Evolutionary conservation across 1,140 invertebrate species (phyloP), one percentile per base, ranked within the genome.

Genomic region (Arctopsyche grandis): DNA sequence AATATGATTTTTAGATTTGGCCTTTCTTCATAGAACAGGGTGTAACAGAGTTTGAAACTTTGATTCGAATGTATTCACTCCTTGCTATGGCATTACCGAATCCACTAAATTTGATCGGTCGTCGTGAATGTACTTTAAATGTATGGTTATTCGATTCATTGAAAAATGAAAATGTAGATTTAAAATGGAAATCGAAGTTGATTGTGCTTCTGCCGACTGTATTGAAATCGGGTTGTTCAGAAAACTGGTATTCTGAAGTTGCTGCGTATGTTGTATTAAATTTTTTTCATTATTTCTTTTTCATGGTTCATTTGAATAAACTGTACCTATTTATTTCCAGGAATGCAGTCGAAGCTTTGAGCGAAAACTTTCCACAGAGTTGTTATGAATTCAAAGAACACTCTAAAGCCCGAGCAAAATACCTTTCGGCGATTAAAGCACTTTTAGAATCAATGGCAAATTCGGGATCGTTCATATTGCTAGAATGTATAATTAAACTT

Each of bases 361-460:
- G 38, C 14, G 56, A 74, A 3, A 69, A 52, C 5, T 80, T 82
- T 43, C 81, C 81, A 1, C 52, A 44, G 56, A 14, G 12, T 12
- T 78, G 76, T 71, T 5, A 63, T n/a, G 81, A 82, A 56, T 74
- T 76, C 21, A 16, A 66, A 21, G 19, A 46, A 0, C 60, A 66
- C 29, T 46, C 79, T 10, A 24, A 69, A 38, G 52, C 76, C 16
- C 21, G 79, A 26, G 52, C 79, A 10, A 46, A 48, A 22, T 80
- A 74, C 75, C 16, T 80, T 19, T 56, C 48, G 4, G 46, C 60
- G 0, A 75, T 79, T 7, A 70, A 16, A 74, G n/a, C 74, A 0
- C 66, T 82, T 9, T 75, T 82, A 46, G 77, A 82, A 70, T 75
- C 79, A 9, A 73, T 75, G 73, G 81, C 81, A 19, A 82, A 80